Percentiles rank a stretch among this genome's conserved stretches.
Evolutionary conservation across 2,888 invertebrate genomes (phyloP).

Genomic region (Patella depressa): DNA sequence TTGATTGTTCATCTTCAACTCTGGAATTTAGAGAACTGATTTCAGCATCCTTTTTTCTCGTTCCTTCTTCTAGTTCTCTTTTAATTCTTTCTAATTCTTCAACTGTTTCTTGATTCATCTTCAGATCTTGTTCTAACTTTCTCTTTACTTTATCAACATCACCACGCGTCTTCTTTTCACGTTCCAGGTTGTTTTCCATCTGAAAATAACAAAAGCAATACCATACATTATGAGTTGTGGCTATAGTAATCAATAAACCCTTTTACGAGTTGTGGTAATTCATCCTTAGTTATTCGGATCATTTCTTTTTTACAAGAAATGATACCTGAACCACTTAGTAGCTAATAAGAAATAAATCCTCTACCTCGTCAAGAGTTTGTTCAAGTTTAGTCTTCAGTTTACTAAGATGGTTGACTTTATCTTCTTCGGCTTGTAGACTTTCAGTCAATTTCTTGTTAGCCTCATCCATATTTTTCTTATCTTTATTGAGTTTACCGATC

Average conservation of each 20-base stretch:
- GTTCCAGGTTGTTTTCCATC: conserved; percentile 96
- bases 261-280: background rate
- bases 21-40: background rate
- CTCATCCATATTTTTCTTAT: conserved; percentile 97
- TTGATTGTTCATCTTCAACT: background rate
- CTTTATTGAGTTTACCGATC: conserved; percentile 98
- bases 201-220: background rate
- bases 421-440: conserved; percentile 85
- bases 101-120: conserved; percentile 74
- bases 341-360: no score
- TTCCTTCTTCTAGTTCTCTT: conserved; percentile 60
- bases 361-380: conserved; percentile 90
- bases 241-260: no score
- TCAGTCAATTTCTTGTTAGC: conserved; percentile 64
- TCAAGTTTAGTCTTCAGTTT: conserved; percentile 99
- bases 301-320: no score
- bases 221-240: no score
- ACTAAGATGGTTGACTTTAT: conserved; percentile 99
- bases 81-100: conserved; percentile 65
- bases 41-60: conserved; percentile 30
- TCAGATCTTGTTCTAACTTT: conserved; percentile 98
- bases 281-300: no score
- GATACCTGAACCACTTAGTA: no score
- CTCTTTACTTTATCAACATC: conserved; percentile 98
- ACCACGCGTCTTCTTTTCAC: conserved; percentile 96